phyloP scores from a whole-genome alignment of 2,113 vertebrate genomes.

The Dendrocopos noguchii region DNA sequence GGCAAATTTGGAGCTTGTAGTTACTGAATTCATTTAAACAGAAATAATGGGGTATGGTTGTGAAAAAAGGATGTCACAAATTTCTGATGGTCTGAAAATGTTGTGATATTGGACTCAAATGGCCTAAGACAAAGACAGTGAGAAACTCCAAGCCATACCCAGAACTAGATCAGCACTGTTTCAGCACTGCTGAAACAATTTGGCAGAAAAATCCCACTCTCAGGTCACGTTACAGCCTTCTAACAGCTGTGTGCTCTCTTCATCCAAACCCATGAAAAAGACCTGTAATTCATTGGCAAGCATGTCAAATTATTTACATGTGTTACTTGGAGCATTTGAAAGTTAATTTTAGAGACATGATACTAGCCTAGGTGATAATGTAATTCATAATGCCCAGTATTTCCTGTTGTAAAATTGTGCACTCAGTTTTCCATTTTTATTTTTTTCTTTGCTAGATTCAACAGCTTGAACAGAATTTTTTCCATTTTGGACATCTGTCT shows the following conservation, averaged over 20 bases:
- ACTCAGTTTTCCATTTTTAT: neutral
- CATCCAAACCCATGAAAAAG: constrained; percentile 61
- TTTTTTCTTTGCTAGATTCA: neutral
- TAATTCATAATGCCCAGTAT: neutral
- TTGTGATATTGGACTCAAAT: neutral
- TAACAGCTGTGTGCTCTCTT: constrained; percentile 60
- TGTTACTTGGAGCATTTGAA: constrained; percentile 50
- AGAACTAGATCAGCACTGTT: constrained; percentile 43
- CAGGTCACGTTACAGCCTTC: constrained; percentile 54
- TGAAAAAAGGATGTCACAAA: neutral
- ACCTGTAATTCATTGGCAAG: constrained; percentile 51
- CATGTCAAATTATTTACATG: constrained; percentile 38
- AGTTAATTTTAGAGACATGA: neutral
- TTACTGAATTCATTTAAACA: neutral
- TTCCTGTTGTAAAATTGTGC: neutral
- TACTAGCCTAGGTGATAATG: constrained; percentile 21
- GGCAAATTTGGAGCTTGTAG: neutral
- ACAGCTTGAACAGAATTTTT: neutral
- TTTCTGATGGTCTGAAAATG: neutral
- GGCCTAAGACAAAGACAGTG: neutral
- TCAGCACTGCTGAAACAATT: constrained; percentile 65
- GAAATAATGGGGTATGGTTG: neutral
- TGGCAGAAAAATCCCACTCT: constrained; percentile 63
- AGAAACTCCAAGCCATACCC: constrained; percentile 14
- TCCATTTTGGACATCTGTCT: neutral